These are phyloP conservation scores for Brevipalpus yothersi DNA, from an alignment of 1,140 invertebrate genomes.

Conservation along the genomic window DNA sequence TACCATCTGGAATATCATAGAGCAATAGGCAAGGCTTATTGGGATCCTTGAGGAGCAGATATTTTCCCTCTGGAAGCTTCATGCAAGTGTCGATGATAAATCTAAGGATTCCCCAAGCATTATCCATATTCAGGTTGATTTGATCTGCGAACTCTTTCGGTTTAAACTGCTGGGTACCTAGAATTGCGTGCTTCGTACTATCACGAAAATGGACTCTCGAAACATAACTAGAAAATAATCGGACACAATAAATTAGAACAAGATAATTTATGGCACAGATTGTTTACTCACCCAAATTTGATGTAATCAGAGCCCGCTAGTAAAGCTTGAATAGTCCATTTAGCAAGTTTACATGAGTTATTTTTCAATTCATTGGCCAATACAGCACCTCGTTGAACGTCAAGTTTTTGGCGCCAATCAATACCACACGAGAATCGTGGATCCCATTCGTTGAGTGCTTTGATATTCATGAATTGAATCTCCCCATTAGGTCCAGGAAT, in stretches of 20 bases:
- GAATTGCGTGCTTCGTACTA: conserved; percentile 83
- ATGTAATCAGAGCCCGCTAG: conserved; percentile 89
- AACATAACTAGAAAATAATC: conserved; percentile 42
- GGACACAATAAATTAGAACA: conserved; percentile 1
- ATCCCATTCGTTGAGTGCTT: conserved; percentile 98
- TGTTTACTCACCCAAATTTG: conserved; percentile 53
- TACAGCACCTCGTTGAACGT: conserved; percentile 88
- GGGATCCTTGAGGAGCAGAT: conserved; percentile 97
- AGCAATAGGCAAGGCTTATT: conserved; percentile 90
- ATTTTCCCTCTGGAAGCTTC: conserved; percentile 88
- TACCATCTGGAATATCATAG: conserved; percentile 92
- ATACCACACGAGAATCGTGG: conserved; percentile 79
- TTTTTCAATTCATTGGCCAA: conserved; percentile 93
- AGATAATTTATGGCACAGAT: background rate
- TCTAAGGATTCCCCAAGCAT: conserved; percentile 93
- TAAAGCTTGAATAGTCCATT: conserved; percentile 93
- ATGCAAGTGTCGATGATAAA: conserved; percentile 95
- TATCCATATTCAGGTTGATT: conserved; percentile 98
- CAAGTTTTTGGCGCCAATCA: conserved; percentile 92
- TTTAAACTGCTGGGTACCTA: conserved; percentile 95
- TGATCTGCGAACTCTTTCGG: conserved; percentile 94
- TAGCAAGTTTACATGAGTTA: conserved; percentile 94
- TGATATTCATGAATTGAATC: conserved; percentile 74
- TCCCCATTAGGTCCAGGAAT: conserved; percentile 72
- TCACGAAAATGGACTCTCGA: conserved; percentile 75